phyloP scores from a whole-genome alignment of 2,797 vertebrate species.

The Hydrocynus forskahlii region DNA sequence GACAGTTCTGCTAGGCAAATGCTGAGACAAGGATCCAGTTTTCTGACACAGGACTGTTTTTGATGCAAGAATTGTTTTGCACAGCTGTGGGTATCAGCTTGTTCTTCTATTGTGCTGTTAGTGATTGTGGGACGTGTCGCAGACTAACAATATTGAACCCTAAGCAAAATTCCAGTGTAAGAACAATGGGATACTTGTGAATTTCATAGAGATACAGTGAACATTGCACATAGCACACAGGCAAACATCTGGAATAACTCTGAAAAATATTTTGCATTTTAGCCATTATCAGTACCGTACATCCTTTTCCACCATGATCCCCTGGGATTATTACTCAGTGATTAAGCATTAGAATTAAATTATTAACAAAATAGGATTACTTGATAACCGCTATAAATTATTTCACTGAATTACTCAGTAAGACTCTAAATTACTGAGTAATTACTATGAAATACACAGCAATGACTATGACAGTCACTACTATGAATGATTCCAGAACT shows the following conservation, averaged over 20 bases:
- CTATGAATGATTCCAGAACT: neutral
- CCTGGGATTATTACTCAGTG: too few species aligned
- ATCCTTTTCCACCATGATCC: too few species aligned
- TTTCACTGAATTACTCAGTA: too few species aligned
- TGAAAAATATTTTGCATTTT: too few species aligned
- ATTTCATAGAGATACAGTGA: neutral
- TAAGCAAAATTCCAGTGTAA: constrained; percentile 3
- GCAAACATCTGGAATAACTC: neutral
- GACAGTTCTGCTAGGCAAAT: neutral
- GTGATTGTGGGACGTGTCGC: neutral
- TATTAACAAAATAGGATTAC: too few species aligned
- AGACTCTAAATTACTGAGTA: neutral
- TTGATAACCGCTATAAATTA: too few species aligned
- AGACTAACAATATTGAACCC: neutral
- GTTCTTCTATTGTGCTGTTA: neutral
- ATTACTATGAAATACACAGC: neutral
- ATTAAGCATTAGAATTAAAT: too few species aligned
- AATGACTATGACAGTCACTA: neutral
- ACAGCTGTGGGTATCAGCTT: neutral
- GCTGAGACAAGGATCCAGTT: neutral
- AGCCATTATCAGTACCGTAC: too few species aligned
- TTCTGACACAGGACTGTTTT: constrained; percentile 2
- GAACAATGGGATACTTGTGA: neutral
- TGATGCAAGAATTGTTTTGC: neutral
- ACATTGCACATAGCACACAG: neutral